phyloP scores from a whole-genome alignment of 2,113 vertebrate species.

The Phalacrocorax pelagicus region DNA sequence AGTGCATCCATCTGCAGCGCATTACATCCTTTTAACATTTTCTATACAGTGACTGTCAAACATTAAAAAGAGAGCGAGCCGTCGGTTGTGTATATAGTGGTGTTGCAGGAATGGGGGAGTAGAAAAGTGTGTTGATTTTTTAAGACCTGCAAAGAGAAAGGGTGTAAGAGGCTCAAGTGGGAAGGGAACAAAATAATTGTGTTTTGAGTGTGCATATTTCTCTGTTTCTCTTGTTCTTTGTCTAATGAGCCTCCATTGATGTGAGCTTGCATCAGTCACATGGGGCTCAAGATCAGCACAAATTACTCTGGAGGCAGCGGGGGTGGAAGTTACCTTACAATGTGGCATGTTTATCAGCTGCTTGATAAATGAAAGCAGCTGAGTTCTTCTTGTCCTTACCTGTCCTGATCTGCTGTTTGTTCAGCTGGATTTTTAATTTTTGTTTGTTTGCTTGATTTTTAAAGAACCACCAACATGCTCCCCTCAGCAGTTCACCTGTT shows the following conservation, averaged over 20 bases:
- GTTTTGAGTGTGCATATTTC: not conserved
- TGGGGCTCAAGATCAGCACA: not conserved
- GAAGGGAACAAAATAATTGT: not conserved
- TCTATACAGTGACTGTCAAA: not conserved
- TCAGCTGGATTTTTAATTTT: conserved; percentile 37
- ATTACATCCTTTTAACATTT: conserved; percentile 14
- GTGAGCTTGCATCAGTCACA: not conserved
- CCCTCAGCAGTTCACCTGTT: conserved; percentile 94
- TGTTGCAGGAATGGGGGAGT: not conserved
- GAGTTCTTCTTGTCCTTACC: not conserved
- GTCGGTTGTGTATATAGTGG: not conserved
- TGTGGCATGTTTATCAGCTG: not conserved
- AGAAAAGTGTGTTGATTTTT: not conserved
- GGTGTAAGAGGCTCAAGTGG: not conserved
- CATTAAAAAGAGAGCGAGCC: not conserved
- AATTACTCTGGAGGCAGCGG: not conserved
- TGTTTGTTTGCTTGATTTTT: conserved; percentile 61
- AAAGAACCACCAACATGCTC: conserved; percentile 97
- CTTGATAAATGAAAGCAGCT: not conserved
- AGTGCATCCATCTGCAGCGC: conserved; percentile 21
- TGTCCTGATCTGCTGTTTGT: not conserved
- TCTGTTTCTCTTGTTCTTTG: not conserved
- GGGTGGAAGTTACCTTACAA: not conserved
- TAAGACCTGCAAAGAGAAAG: not conserved
- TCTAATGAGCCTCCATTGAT: not conserved